phyloP scores from a whole-genome alignment of 1,140 invertebrate species.

The Homarus americanus region DNA sequence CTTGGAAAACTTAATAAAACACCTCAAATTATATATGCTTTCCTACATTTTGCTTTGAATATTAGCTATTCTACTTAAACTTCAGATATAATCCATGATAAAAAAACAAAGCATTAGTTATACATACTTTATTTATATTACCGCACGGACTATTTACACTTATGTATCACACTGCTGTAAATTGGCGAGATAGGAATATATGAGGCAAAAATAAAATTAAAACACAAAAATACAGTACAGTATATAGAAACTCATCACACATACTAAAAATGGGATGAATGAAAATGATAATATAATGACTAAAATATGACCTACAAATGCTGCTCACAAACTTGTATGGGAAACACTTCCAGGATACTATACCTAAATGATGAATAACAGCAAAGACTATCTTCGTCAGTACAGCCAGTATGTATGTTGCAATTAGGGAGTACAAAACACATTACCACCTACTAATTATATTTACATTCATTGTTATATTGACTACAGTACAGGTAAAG shows the following conservation, averaged over 20 bases:
- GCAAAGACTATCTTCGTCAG: constrained; percentile 8
- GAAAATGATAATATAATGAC: constrained; percentile 40
- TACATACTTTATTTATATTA: constrained; percentile 65
- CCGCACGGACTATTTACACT: constrained; percentile 56
- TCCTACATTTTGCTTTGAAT: too few species aligned
- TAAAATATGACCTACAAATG: constrained; percentile 26
- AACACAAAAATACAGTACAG: background rate
- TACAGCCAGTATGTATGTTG: constrained; percentile 49
- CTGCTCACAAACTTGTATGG: background rate
- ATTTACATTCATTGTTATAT: constrained; percentile 62
- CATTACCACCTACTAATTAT: constrained; percentile 49
- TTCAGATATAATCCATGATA: background rate
- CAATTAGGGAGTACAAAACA: constrained; percentile 55
- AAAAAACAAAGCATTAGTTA: background rate
- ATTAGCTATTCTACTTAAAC: too few species aligned
- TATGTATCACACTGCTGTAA: constrained; percentile 40
- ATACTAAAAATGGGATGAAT: constrained; percentile 42
- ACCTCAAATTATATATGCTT: too few species aligned
- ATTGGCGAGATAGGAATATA: constrained; percentile 11
- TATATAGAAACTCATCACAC: background rate
- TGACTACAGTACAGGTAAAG: constrained; percentile 20
- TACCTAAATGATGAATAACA: background rate
- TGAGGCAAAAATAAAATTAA: constrained; percentile 5
- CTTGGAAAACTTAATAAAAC: too few species aligned
- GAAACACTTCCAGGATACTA: background rate